A percentile compares a stretch with the other conserved stretches of the same genome.
phyloP scores from a whole-genome alignment of 2,113 vertebrate species.

The Tachysurus fulvidraco region DNA sequence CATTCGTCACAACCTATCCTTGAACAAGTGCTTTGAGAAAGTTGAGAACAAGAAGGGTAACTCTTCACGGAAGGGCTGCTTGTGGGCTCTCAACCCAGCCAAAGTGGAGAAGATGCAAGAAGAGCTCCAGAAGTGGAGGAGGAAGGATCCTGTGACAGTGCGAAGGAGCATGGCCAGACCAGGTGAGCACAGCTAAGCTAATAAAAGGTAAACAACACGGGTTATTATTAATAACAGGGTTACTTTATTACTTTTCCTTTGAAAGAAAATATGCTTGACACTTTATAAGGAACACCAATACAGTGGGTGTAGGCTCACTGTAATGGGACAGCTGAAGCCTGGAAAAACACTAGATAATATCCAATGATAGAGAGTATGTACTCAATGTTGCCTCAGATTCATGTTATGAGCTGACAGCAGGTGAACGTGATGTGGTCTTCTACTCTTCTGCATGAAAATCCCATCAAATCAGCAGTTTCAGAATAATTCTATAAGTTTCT shows the following conservation, averaged over 20 bases:
- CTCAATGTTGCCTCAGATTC: background rate
- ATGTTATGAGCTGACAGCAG: background rate
- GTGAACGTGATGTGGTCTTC: background rate
- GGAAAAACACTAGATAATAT: background rate
- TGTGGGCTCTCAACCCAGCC: constrained; percentile 94
- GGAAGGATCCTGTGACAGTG: constrained; percentile 90
- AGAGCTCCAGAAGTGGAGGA: constrained; percentile 95
- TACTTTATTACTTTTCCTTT: background rate
- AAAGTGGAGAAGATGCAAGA: constrained; percentile 98
- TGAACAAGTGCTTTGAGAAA: constrained; percentile 99
- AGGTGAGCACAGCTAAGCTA: constrained; percentile 69
- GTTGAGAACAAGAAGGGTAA: constrained; percentile 91
- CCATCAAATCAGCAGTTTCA: background rate
- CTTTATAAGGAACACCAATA: background rate
- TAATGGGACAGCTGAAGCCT: background rate
- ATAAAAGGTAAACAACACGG: background rate
- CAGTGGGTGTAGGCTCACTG: too few relatives aligned
- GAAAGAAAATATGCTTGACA: background rate
- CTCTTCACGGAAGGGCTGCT: constrained; percentile 89
- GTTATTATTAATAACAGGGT: background rate
- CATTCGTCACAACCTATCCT: constrained; percentile 93
- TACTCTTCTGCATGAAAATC: background rate
- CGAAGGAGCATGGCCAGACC: constrained; percentile 96
- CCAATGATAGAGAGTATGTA: background rate
- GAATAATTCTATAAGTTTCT: background rate